These are phyloP conservation scores for Spodoptera exigua DNA, from an alignment of 2,888 invertebrate species.

Conservation along the genomic window DNA sequence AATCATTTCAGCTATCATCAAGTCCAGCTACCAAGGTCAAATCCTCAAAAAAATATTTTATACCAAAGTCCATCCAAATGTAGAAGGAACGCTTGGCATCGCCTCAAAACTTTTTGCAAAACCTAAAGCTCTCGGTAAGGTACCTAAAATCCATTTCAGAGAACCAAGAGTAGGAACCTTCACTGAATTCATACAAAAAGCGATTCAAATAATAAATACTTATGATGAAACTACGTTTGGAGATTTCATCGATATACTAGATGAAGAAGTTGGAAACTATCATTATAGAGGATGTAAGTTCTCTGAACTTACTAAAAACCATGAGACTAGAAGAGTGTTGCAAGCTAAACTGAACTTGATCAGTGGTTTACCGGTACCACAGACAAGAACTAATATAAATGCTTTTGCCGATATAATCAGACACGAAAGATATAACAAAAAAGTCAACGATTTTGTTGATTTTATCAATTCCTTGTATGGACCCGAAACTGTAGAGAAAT, in stretches of 20 bases:
- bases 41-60: too few species aligned
- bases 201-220: conserved; percentile 50
- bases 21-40: too few species aligned
- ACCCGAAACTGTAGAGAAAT: conserved; percentile 49
- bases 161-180: conserved; percentile 47
- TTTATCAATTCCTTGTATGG: conserved; percentile 69
- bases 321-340: conserved; percentile 56
- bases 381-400: conserved; percentile 57
- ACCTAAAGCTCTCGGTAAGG: too few species aligned
- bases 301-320: conserved; percentile 59
- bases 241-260: conserved; percentile 55
- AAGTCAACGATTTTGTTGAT: conserved; percentile 46
- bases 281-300: conserved; percentile 65
- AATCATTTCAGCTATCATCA: too few species aligned
- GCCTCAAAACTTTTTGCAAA: too few species aligned
- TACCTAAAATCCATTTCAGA: conserved; percentile 10
- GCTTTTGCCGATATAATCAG: conserved; percentile 39
- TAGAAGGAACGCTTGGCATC: too few species aligned
- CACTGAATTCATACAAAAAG: conserved; percentile 64
- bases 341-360: conserved; percentile 55
- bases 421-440: conserved; percentile 34
- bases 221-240: conserved; percentile 66
- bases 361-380: conserved; percentile 43
- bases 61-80: too few species aligned
- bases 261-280: conserved; percentile 65